Evolutionary conservation across 1,140 invertebrate species (phyloP).

Genomic region (Drosophila hydei): DNA sequence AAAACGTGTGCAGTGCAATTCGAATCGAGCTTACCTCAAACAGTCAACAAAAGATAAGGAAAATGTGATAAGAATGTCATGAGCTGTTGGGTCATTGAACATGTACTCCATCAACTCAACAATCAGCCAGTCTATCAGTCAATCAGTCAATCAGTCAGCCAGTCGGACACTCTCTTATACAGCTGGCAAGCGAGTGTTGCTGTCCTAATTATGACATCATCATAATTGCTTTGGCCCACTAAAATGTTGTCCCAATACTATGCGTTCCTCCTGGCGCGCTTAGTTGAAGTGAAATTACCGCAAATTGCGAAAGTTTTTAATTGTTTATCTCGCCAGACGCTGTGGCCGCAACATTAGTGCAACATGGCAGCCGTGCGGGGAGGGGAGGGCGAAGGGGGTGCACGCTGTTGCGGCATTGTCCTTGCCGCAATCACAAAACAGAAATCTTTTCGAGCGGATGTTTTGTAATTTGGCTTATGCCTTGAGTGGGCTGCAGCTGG

Average conservation of each 20-base stretch:
- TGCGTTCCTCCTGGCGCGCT: conserved; percentile 35
- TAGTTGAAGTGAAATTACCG: conserved; percentile 72
- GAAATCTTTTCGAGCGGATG: conserved; percentile 71
- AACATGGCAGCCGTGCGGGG: conserved; percentile 50
- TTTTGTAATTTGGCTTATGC: conserved; percentile 51
- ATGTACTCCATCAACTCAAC: background rate
- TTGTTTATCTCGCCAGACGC: conserved; percentile 70
- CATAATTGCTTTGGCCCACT: conserved; percentile 21
- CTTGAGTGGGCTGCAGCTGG: conserved; percentile 42
- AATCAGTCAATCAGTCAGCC: conserved; percentile 7
- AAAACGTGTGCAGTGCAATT: conserved; percentile 29
- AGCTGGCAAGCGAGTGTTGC: conserved; percentile 3
- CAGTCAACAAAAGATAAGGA: conserved; percentile 20
- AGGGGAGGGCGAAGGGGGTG: background rate
- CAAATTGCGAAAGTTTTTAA: conserved; percentile 82
- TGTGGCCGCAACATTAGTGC: conserved; percentile 69
- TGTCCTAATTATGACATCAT: conserved; percentile 38
- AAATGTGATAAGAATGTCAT: conserved; percentile 47
- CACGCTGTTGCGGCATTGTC: conserved; percentile 48
- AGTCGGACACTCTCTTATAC: background rate
- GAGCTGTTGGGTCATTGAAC: background rate
- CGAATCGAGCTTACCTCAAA: conserved; percentile 10
- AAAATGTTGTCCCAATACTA: conserved; percentile 5
- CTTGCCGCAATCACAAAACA: conserved; percentile 74
- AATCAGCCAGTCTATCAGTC: too few relatives aligned